Evolutionary conservation across 2,888 invertebrate species (phyloP), one percentile per base, ranked within the genome.

Genomic region (Pecten maximus): DNA sequence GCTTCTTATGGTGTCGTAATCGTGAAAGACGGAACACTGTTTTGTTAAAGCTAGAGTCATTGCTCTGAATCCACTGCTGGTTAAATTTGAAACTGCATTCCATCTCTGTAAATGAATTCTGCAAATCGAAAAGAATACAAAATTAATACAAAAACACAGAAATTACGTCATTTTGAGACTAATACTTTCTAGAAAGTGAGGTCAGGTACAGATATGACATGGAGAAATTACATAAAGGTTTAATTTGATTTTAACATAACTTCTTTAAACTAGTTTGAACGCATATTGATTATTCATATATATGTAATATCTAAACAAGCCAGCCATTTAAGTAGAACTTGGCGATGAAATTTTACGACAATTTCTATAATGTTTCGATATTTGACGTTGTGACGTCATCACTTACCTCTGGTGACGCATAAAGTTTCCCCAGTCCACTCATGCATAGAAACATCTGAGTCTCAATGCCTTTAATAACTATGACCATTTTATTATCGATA

Each of bases 361-460:
- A 6, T 60, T n/a, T n/a, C 23, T 2, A n/a, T 60, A 6, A 60
- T 23, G 60, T 60, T 23, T 10, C 44, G 44, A 44, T n/a, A 44
- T 6, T 44, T 44, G 74, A 74, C 74, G 28, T 35, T 16, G 74
- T 74, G 74, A 74, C 74, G 74, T 74, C 74, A 74, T 35, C 6
- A 74, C 74, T 28, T 74, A 74, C 74, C 74, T 19, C 28, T 35
- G 28, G 35, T 74, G 74, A 74, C 74, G 74, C 28, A 74, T 74
- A 74, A 28, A 74, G 74, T 35, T 74, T 19, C 28, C 74, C 74
- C 8, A 35, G 35, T 23, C 35, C 90, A 90, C 94, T 90, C 94
- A 94, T 94, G 88, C 94, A 94, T n/a, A 94, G 87, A 54, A 87
- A 94, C 16, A 87, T 87, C 48, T 92, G 91, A n/a, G 93, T 93